Percentiles rank a stretch among this genome's conserved stretches.
These are phyloP conservation scores for Ophthalmolycus amberensis DNA, from an alignment of 2,113 vertebrate species.

Conservation along the genomic window DNA sequence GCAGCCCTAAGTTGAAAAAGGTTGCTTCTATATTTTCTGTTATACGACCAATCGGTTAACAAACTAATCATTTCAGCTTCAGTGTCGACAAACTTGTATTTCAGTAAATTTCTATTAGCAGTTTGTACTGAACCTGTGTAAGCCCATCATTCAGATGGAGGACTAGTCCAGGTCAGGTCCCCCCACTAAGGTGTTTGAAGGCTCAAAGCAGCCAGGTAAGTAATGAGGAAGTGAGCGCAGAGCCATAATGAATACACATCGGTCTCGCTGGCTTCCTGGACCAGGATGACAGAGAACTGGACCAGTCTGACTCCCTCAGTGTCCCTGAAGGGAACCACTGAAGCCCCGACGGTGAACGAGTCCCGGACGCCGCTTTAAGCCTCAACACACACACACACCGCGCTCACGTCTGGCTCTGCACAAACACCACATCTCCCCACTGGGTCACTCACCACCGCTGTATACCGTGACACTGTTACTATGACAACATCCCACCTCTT, in stretches of 20 bases:
- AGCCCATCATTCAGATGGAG: background rate
- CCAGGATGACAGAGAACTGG: constrained; percentile 39
- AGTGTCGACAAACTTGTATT: background rate
- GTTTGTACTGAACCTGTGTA: background rate
- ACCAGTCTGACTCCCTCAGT: constrained; percentile 16
- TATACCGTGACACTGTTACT: constrained; percentile 65
- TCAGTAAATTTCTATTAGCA: background rate
- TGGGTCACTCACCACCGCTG: constrained; percentile 47
- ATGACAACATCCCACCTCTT: constrained; percentile 74
- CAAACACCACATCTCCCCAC: constrained; percentile 38
- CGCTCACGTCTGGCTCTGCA: constrained; percentile 22
- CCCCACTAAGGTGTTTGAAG: constrained; percentile 20
- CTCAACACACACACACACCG: constrained; percentile 9
- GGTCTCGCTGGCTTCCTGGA: constrained; percentile 36
- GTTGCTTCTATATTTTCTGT: background rate
- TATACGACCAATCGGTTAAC: background rate
- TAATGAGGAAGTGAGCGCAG: constrained; percentile 1
- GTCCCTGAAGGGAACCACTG: background rate
- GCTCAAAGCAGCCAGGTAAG: constrained; percentile 38
- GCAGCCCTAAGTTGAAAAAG: background rate
- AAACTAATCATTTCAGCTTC: background rate
- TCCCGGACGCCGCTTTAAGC: constrained; percentile 3
- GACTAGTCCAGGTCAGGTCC: constrained; percentile 22
- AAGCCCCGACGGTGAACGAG: background rate
- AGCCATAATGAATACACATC: constrained; percentile 48